Base-by-base conservation (phyloP, 2,113 vertebrate species). In the Carettochelys insculpta region DNA sequence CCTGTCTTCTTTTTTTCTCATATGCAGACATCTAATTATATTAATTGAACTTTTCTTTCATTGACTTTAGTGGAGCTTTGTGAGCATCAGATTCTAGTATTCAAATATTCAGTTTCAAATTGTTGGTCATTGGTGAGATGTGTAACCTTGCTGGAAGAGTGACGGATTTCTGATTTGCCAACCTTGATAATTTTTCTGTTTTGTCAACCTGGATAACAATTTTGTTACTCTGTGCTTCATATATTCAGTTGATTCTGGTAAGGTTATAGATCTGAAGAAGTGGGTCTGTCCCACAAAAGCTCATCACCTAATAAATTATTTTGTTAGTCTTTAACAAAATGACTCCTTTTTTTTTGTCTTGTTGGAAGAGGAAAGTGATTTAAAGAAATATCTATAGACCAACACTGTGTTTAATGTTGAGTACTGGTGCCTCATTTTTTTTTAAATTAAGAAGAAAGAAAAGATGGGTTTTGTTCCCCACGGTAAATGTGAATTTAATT, bases 401-500 rank as follows among this genome's bases (percentile, higher is more conserved):
- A 68, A 68, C 61, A 38, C 19, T 68, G 61, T 65, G 34, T 68
- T 68, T 68, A 68, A 68, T 34, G 20, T 22, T 38, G 61, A 38
- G 19, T 68, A 68, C 45, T 0, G 65, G 45, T 12, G 19, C 31
- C 54, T 75, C 3, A 6, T 83, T 24, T 77, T 24, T 77, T 88
- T 47, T 54, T 20, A n/a, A 68, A 51, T 7, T 80, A 79, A 68
- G 14, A 24, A 68, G 48, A 68, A 83, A 65, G 27, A 38, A 17
- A 50, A 29, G 24, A 27, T 43, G 5, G 1, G 19, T 20, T 71
- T 80, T 43, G 45, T 29, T 48, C 34, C 51, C 7, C 19, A 45
- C 29, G 45, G 14, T 53, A 45, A 4, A 6, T 80, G 89, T 92
- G 87, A 95, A 93, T 90, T 92, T 78, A 91, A 17, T 89, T 95